A percentile compares a stretch with the other conserved stretches of the same genome.
Evolutionary conservation across 2,113 vertebrate species (phyloP).

Genomic region (Rhineura floridana): DNA sequence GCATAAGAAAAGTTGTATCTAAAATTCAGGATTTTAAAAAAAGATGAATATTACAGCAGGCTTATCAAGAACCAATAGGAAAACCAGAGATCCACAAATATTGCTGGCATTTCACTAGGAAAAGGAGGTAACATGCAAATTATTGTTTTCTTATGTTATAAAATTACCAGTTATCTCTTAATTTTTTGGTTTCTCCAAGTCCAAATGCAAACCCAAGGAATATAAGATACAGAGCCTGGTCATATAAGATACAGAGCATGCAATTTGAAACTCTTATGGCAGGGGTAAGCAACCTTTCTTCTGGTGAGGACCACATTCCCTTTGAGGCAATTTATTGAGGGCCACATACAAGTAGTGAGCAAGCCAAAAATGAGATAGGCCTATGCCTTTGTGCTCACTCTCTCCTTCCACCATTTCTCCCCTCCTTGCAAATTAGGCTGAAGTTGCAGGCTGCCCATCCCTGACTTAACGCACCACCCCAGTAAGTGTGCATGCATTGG

Average conservation of each 20-base stretch:
- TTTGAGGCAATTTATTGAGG: neutral
- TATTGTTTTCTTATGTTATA: neutral
- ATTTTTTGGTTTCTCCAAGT: slow-evolving; percentile 17
- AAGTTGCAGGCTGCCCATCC: neutral
- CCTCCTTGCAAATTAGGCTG: neutral
- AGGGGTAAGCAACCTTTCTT: slow-evolving; percentile 24
- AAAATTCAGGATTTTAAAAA: neutral
- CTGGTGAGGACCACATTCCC: neutral
- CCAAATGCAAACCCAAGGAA: neutral
- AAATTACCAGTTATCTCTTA: slow-evolving; percentile 5
- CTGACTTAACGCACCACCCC: neutral
- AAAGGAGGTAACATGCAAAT: too few species aligned
- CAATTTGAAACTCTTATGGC: slow-evolving; percentile 34
- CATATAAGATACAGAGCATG: neutral
- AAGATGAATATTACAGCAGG: slow-evolving; percentile 20
- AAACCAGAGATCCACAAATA: neutral
- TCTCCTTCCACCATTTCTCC: neutral
- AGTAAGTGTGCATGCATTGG: neutral
- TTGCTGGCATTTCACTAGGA: neutral
- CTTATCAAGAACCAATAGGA: neutral
- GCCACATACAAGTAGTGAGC: neutral
- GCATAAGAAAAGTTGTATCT: slow-evolving; percentile 35
- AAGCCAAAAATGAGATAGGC: neutral
- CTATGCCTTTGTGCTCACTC: neutral
- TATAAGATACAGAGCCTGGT: neutral